These are phyloP conservation scores for Eublepharis macularius DNA, from an alignment of 2,113 vertebrate genomes.

Conservation along the genomic window DNA sequence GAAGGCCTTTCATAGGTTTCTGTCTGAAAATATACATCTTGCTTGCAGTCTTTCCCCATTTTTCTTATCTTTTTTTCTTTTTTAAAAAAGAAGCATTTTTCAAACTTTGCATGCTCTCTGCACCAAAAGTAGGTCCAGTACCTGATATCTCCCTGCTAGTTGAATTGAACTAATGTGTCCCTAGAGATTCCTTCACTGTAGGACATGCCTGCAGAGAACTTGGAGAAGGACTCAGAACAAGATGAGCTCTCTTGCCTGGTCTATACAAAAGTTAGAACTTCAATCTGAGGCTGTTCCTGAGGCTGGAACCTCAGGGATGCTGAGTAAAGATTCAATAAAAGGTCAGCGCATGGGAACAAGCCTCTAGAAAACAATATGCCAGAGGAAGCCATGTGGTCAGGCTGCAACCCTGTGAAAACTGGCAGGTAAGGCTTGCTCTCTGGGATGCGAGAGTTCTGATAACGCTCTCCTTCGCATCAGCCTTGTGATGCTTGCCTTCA, in stretches of 20 bases:
- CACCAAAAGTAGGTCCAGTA: background rate
- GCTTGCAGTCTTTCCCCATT: background rate
- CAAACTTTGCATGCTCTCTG: background rate
- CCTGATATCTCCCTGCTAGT: background rate
- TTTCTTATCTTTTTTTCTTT: background rate
- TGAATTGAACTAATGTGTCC: background rate
- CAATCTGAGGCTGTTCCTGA: background rate
- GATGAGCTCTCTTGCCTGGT: background rate
- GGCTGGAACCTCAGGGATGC: background rate
- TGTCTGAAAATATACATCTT: conserved; percentile 15
- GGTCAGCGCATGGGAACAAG: background rate
- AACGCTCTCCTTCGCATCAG: no score
- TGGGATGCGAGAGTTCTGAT: no score
- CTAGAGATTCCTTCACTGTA: background rate
- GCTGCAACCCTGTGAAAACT: background rate
- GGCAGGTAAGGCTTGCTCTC: background rate
- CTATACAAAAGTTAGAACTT: background rate
- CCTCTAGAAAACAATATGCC: background rate
- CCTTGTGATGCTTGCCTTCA: no score
- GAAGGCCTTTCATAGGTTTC: background rate
- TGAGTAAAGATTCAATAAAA: background rate
- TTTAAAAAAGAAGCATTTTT: background rate
- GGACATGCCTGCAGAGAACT: background rate
- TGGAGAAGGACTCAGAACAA: background rate
- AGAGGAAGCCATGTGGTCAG: background rate